Evolutionary conservation across 2,888 invertebrate genomes (phyloP), one percentile per base, ranked within the genome.

Genomic region (Hirtodrosophila cameraria): DNA sequence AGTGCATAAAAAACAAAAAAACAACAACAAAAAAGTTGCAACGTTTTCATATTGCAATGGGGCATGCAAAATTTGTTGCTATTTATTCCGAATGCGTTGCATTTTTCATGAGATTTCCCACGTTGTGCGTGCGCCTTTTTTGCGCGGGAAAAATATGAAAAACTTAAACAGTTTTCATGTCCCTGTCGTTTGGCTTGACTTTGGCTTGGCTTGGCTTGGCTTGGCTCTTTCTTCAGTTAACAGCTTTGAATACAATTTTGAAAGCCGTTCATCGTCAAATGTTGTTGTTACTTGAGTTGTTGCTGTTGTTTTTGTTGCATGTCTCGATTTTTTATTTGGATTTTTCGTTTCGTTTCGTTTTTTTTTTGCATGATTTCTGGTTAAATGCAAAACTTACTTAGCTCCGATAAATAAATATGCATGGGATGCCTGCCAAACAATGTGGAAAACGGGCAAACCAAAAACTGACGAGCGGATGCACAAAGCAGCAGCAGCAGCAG

Each of bases 391-490:
- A 81, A 74, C 64, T 79, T 67, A 73, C 63, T 73, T 66, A 73
- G 77, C 55, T 77, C 71, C 81, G 65, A 81, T 81, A 82, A 82
- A 80, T 82, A 82, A 82, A 79, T 82, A 80, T 82, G 82, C 82
- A 82, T 82, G 75, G 65, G 68, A 72, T 52, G 74, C 53, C 66
- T 68, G 71, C 49, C 73, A 63, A 79, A 81, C 81, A 78, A 81
- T 78, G 81, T 80, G 73, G 64, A 75, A 64, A 70, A 60, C 60
- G 71, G 78, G n/a, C n/a, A 75, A 72, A 72, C 73, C 73, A 46
- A 73, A 78, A 75, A 78, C 75, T 80, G 80, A 80, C 82, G 82
- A 78, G 75, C 79, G 77, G 79, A 79, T 82, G 82, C 72, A 82
- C 78, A 67, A 70, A 55, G 50, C 68, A 28, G 25, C 58, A 30